A percentile compares a stretch with the other conserved stretches of the same genome.
Evolutionary conservation across 2,797 vertebrate genomes (phyloP).

Genomic region (Steatocranus sp.): DNA sequence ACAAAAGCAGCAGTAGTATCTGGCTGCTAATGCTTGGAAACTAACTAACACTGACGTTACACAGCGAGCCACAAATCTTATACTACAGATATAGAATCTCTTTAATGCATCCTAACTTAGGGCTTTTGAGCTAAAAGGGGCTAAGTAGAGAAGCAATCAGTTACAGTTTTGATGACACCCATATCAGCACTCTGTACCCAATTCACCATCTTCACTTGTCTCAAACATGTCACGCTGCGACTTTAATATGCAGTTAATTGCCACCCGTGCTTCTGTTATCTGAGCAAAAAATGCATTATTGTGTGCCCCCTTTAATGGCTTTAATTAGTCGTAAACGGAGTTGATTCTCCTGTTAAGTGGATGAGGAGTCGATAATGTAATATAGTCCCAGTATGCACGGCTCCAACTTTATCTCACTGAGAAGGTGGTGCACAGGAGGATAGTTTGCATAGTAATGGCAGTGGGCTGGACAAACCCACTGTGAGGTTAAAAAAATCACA

Average conservation of each 20-base stretch:
- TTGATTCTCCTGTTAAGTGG: constrained; percentile 64
- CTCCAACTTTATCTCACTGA: constrained; percentile 33
- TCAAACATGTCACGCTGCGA: constrained; percentile 12
- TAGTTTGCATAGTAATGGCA: background rate
- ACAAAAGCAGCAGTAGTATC: background rate
- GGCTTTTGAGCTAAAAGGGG: background rate
- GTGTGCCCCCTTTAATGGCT: constrained; percentile 68
- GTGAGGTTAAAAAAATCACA: constrained; percentile 26
- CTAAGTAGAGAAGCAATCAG: constrained; percentile 10
- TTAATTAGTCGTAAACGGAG: constrained; percentile 77
- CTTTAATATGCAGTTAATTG: constrained; percentile 71
- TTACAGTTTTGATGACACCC: constrained; percentile 12
- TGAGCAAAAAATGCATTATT: constrained; percentile 69
- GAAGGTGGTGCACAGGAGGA: constrained; percentile 23
- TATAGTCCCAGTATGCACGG: constrained; percentile 33
- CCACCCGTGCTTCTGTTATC: constrained; percentile 67
- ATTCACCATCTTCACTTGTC: constrained; percentile 39
- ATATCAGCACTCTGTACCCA: constrained; percentile 25
- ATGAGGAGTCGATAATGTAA: constrained; percentile 60
- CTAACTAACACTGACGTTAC: background rate
- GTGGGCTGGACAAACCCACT: constrained; percentile 21
- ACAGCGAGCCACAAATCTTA: background rate
- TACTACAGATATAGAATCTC: background rate
- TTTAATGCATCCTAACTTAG: background rate
- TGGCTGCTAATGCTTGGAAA: background rate